Conservation (phyloP, 2,113 vertebrate species). For the Prinia subflava region DNA sequence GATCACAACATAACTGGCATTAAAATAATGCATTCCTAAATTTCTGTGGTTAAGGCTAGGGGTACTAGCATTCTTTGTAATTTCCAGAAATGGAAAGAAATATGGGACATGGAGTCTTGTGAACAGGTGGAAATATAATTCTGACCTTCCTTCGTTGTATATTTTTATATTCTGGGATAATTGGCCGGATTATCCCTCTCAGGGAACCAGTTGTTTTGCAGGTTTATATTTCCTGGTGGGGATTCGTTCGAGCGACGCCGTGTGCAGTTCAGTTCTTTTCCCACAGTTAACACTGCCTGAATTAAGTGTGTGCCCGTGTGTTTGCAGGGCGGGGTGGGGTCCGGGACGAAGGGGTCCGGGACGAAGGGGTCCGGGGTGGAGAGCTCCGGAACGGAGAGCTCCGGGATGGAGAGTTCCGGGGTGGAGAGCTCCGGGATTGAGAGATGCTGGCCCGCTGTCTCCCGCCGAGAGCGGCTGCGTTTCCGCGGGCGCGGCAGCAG, state of each 20-base stretch:
- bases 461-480: not conserved
- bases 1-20: not conserved
- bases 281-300: not conserved
- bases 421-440: no score
- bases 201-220: slow-evolving; percentile 29
- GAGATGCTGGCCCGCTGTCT: not conserved
- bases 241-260: not conserved
- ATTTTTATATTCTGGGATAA: slow-evolving; percentile 36
- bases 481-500: slow-evolving; percentile 47
- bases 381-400: not conserved
- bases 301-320: not conserved
- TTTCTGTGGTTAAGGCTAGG: not conserved
- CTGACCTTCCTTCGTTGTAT: not conserved
- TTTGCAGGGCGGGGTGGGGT: not conserved
- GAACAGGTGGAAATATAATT: slow-evolving; percentile 5
- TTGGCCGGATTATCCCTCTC: not conserved
- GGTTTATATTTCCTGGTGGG: slow-evolving; percentile 42
- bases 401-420: not conserved
- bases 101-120: not conserved
- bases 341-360: not conserved
- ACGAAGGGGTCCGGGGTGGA: rapidly evolving
- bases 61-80: not conserved
- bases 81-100: slow-evolving; percentile 14
- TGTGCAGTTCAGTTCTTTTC: not conserved
- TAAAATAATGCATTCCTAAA: not conserved